Evolutionary conservation across 2,888 invertebrate genomes (phyloP).

Genomic region (Marronus borbonicus): DNA sequence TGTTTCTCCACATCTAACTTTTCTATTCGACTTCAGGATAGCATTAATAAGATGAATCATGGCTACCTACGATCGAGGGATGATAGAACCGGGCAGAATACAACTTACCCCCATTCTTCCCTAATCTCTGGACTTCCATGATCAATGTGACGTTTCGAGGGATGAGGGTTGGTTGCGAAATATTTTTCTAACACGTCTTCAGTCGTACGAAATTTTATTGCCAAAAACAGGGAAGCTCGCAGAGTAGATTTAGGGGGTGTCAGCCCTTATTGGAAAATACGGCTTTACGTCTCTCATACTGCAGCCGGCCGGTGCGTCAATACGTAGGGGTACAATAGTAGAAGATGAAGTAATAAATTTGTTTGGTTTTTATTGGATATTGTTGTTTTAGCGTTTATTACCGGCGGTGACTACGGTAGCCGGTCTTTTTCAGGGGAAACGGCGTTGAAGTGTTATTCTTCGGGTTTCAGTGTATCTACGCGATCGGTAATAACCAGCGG

Average conservation of each 20-base stretch:
- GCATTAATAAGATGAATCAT: constrained; percentile 22
- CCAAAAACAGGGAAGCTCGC: constrained; percentile 13
- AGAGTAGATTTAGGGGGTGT: constrained; percentile 39
- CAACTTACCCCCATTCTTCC: background rate
- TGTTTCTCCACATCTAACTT: background rate
- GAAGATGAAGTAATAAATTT: constrained; percentile 8
- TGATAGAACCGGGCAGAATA: background rate
- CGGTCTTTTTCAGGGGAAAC: too few relatives aligned
- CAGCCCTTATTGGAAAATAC: constrained; percentile 35
- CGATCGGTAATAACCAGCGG: too few relatives aligned
- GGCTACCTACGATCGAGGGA: background rate
- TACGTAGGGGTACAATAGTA: background rate
- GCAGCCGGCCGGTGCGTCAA: background rate
- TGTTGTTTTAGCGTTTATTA: too few relatives aligned
- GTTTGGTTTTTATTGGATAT: background rate
- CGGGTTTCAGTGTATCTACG: too few relatives aligned
- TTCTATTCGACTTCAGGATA: background rate
- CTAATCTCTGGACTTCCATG: background rate
- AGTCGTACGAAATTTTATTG: constrained; percentile 34
- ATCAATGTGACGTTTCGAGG: background rate
- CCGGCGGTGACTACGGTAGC: too few relatives aligned
- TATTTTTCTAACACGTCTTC: constrained; percentile 37
- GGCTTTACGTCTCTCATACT: background rate
- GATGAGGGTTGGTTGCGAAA: background rate
- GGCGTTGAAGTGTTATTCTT: too few relatives aligned